Evolutionary conservation across 2,113 vertebrate species (phyloP).

Genomic region (Arizona elegans): DNA sequence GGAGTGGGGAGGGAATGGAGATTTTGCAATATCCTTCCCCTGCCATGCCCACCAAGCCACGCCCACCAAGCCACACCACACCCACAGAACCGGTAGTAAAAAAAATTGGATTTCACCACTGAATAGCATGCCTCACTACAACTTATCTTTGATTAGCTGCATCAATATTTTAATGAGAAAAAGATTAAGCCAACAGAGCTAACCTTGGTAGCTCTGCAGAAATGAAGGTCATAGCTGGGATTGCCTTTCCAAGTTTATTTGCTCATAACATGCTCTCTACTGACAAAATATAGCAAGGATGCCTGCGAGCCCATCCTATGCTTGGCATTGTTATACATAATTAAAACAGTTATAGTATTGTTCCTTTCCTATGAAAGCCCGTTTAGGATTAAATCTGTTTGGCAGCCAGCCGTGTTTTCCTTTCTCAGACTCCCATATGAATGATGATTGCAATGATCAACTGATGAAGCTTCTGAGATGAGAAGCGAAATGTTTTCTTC

Average conservation of each 20-base stretch:
- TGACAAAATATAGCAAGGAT: constrained; percentile 40
- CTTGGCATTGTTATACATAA: neutral
- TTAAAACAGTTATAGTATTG: constrained; percentile 36
- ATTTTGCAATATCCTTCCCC: too few species aligned
- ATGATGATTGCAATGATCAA: neutral
- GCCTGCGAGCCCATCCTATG: constrained; percentile 10
- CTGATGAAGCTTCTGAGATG: neutral
- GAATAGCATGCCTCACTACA: too few species aligned
- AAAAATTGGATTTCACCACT: too few species aligned
- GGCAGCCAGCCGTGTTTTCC: neutral
- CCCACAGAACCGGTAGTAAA: too few species aligned
- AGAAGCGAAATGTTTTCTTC: neutral
- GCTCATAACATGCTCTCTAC: constrained; percentile 56
- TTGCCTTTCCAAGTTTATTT: constrained; percentile 46
- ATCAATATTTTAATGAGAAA: constrained; percentile 32
- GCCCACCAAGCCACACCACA: too few species aligned
- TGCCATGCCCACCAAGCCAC: too few species aligned
- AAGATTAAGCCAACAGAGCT: constrained; percentile 2
- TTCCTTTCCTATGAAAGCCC: constrained; percentile 7
- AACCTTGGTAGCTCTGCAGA: constrained; percentile 21
- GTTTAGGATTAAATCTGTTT: constrained; percentile 19
- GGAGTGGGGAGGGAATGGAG: too few species aligned
- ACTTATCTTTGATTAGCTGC: constrained; percentile 10
- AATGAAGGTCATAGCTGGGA: constrained; percentile 49
- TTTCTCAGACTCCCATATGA: neutral